A percentile compares a stretch with the other conserved stretches of the same genome.
These are phyloP conservation scores for Trissolcus basalis DNA, from an alignment of 1,140 invertebrate genomes.

Conservation along the genomic window DNA sequence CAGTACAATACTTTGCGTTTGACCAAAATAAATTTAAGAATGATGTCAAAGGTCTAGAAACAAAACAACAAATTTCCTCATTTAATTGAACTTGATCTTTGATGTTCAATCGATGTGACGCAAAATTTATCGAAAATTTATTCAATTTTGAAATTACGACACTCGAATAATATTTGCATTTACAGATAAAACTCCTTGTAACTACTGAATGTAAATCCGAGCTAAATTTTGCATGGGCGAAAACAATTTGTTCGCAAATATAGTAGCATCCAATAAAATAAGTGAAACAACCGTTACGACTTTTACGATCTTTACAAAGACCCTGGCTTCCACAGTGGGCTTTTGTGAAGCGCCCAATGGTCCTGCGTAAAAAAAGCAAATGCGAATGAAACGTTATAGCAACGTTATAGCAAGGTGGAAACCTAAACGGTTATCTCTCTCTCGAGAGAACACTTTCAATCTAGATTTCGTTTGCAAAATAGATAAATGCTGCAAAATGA, in stretches of 20 bases:
- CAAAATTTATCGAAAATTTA: too few relatives aligned
- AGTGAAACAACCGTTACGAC: slow-evolving; percentile 51
- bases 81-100: too few relatives aligned
- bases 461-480: slow-evolving; percentile 49
- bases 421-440: slow-evolving; percentile 56
- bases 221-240: slow-evolving; percentile 36
- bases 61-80: too few relatives aligned
- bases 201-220: slow-evolving; percentile 11
- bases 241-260: slow-evolving; percentile 53
- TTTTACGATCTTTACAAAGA: slow-evolving; percentile 53
- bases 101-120: too few relatives aligned
- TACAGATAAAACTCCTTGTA: too few relatives aligned
- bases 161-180: too few relatives aligned
- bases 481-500: slow-evolving; percentile 38
- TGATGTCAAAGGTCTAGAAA: too few relatives aligned
- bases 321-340: slow-evolving; percentile 22
- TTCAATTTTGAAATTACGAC: too few relatives aligned
- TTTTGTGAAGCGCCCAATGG: slow-evolving; percentile 38
- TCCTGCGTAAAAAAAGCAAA: slow-evolving; percentile 42
- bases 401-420: slow-evolving; percentile 51
- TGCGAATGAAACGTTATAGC: slow-evolving; percentile 53
- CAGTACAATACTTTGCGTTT: too few relatives aligned
- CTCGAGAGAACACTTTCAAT: slow-evolving; percentile 31
- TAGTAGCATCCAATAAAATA: slow-evolving; percentile 44
- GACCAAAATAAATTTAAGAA: too few relatives aligned